A percentile compares a stretch with the other conserved stretches of the same genome.
phyloP scores from a whole-genome alignment of 2,797 vertebrate species.

The Anabacerthia variegaticeps region DNA sequence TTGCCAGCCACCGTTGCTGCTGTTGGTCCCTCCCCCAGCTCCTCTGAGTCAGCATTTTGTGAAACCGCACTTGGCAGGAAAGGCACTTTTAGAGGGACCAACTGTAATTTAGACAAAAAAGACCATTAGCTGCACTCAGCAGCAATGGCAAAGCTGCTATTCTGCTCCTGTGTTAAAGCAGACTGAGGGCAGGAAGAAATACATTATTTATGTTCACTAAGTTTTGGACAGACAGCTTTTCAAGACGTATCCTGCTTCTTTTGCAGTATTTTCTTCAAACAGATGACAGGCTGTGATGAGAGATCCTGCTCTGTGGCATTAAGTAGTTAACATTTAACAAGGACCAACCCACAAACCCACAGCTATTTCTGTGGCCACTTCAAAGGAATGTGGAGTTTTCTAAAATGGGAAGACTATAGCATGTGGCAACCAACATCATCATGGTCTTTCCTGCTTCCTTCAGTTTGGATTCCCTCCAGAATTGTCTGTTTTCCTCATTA shows the following conservation, averaged over 20 bases:
- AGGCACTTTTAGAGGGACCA: slow-evolving; percentile 14
- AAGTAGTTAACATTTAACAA: not conserved
- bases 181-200: slow-evolving; percentile 8
- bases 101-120: slow-evolving; percentile 60
- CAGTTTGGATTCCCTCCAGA: not conserved
- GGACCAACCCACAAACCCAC: not conserved
- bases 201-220: slow-evolving; percentile 16
- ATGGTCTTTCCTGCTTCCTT: not conserved
- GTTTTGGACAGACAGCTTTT: not conserved
- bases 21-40: not conserved
- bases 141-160: slow-evolving; percentile 7
- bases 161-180: not conserved
- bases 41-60: slow-evolving; percentile 53
- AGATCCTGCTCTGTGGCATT: not conserved
- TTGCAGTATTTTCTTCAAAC: not conserved
- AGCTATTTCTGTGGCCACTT: slow-evolving; percentile 1
- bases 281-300: not conserved
- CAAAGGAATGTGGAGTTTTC: slow-evolving; percentile 12
- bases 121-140: slow-evolving; percentile 49
- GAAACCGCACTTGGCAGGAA: slow-evolving; percentile 58
- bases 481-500: not conserved
- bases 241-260: not conserved
- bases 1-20: not conserved
- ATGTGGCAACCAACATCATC: not conserved
- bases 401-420: not conserved